Evolutionary conservation across 2,888 invertebrate genomes (phyloP), one percentile per base, ranked within the genome.

Genomic region (Apantesis nais): DNA sequence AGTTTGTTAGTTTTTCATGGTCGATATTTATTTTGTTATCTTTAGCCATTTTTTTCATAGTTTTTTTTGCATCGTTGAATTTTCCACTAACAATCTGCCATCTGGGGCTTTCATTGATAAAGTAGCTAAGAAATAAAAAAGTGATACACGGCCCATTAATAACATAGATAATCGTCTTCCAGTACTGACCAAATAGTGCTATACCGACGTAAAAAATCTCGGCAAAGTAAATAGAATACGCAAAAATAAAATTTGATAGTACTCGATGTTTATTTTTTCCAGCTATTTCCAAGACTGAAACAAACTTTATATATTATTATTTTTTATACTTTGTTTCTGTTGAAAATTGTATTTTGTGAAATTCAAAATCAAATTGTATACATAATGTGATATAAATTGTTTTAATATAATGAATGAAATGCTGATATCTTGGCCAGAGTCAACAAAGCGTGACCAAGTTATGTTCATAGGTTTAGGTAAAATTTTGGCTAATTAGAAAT

Each of bases 261-360:
- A 92, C 76, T 48, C 94, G 83, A 44, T 88, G 83, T 34, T 86
- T 85, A 29, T 83, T 86, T 3, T n/a, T n/a, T n/a, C 91, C 89
- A 16, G 89, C 86, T 60, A 91, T 91, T 84, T 94, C 94, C 37
- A 93, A 79, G 84, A 93, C 94, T 94, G 87, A 44, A 86, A 85
- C 48, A 22, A 48, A 11, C 1, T 39, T 39, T 11, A 39, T 11
- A 7, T 39, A 11, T 12, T 41, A 1, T 41, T n/a, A n/a, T n/a
- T n/a, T n/a, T n/a, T n/a, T n/a, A n/a, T n/a, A n/a, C n/a, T n/a
- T n/a, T n/a, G n/a, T n/a, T n/a, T n/a, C n/a, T n/a, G n/a, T n/a
- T n/a, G n/a, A n/a, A n/a, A n/a, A n/a, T n/a, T n/a, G n/a, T n/a
- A n/a, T n/a, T n/a, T n/a, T n/a, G n/a, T n/a, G n/a, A n/a, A n/a